Conservation (phyloP, 2,888 invertebrate genomes). For the Melangyna quadrimaculata region DNA sequence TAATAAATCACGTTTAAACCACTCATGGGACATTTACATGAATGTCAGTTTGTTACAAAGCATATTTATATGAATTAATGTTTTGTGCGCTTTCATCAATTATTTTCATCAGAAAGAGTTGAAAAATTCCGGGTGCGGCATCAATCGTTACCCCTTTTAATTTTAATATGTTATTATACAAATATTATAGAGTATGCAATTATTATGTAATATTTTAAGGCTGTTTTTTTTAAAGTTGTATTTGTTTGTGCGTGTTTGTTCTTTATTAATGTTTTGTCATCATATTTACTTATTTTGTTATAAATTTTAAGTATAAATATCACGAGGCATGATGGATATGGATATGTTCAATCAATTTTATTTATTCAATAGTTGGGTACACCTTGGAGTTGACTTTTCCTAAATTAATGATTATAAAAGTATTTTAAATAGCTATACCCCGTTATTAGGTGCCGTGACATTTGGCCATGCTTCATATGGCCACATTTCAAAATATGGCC, state of each 20-base stretch:
- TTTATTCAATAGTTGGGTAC: background rate
- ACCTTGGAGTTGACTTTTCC: too few species aligned
- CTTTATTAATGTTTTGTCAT: slow-evolving; percentile 6
- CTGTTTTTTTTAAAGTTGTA: background rate
- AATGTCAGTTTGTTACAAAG: slow-evolving; percentile 24
- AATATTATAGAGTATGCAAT: background rate
- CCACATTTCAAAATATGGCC: too few species aligned
- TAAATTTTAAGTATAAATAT: background rate
- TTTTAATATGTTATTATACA: background rate
- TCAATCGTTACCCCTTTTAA: background rate
- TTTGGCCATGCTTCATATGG: too few species aligned
- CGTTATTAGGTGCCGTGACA: too few species aligned
- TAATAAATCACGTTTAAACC: slow-evolving; percentile 35
- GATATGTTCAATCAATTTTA: background rate
- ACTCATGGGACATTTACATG: slow-evolving; percentile 32
- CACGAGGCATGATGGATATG: background rate
- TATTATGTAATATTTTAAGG: background rate
- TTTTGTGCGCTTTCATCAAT: slow-evolving; percentile 15
- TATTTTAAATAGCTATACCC: too few species aligned
- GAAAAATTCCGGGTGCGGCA: background rate
- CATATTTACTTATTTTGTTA: background rate
- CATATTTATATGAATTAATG: slow-evolving; percentile 24
- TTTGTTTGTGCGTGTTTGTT: background rate
- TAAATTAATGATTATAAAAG: too few species aligned
- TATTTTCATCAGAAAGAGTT: background rate